These are phyloP conservation scores for Noturus placidus DNA, from an alignment of 2,113 vertebrate species.

Conservation along the genomic window DNA sequence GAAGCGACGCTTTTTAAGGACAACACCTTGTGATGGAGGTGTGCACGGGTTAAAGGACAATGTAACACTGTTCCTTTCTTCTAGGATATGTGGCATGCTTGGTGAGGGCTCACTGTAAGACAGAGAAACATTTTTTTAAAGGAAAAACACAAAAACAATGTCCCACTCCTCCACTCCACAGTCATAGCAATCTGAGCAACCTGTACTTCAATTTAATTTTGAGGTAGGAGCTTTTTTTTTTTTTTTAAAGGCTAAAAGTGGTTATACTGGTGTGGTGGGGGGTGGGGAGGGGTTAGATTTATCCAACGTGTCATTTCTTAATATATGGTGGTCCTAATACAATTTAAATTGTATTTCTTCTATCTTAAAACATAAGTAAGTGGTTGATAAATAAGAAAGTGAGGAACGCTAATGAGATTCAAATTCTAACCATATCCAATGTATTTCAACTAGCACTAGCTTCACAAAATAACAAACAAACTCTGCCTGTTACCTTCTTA, in stretches of 20 bases:
- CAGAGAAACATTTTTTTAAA: neutral
- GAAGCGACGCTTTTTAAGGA: constrained; percentile 12
- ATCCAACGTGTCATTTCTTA: neutral
- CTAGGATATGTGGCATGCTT: constrained; percentile 21
- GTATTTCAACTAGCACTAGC: neutral
- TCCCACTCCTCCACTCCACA: neutral
- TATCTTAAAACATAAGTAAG: neutral
- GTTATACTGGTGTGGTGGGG: neutral
- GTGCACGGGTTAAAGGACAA: neutral
- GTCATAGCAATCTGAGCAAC: neutral
- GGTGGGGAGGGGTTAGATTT: neutral
- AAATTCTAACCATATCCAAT: neutral
- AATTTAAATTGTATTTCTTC: neutral
- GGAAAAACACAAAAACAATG: neutral
- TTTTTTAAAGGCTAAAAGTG: neutral
- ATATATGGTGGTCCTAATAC: neutral
- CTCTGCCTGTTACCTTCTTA: neutral
- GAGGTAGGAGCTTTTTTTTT: neutral
- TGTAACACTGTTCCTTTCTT: neutral
- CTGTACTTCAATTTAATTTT: neutral
- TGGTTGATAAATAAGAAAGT: neutral
- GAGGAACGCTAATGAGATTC: neutral
- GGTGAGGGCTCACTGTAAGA: neutral
- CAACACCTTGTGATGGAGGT: constrained; percentile 12
- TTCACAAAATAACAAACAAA: neutral